Evolutionary conservation across 2,888 invertebrate species (phyloP), one percentile per base, ranked within the genome.

Genomic region (Schizaphis graminum): DNA sequence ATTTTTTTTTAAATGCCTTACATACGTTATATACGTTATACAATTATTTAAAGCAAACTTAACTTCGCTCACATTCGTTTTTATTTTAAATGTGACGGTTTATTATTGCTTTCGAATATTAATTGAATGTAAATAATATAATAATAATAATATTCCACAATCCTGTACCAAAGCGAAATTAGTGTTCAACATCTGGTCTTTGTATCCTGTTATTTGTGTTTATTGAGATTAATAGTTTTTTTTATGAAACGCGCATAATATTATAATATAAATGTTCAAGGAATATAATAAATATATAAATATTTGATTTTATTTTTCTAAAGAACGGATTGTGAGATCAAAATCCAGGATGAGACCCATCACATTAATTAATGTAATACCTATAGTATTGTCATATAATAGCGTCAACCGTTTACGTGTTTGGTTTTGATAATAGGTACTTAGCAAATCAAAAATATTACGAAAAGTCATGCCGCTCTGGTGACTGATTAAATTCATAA

Each of bases 171-270:
- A 77, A 77, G 21, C 35, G 8, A 35, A 77, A 77, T 77, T 35
- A 77, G 35, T 5, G 7, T 77, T 77, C 21, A 77, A 77, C 35
- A 35, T 21, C 35, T 35, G 77, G 35, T 77, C 16, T 77, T 21
- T 7, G 35, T 35, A 35, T 77, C 77, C 77, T 77, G 35, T 77
- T 77, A 35, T 77, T 35, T 77, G n/a, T 77, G 67, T 77, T 77
- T 77, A 77, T 77, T 77, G 77, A 77, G 77, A 77, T 35, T 77
- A 35, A 77, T 77, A 77, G 77, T 35, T 77, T 35, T 77, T 44
- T 35, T 4, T 47, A 77, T 35, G 35, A 21, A 77, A 21, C 21
- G 21, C n/a, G n/a, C n/a, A 67, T 77, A 67, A 13, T n/a, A n/a
- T n/a, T 13, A 57, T 57, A 57, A 57, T 57, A 57, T 67, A 35